Evolutionary conservation across 64 coral and sea anemone species (phyloP).

Genomic region (Cladopsammia gracilis): DNA sequence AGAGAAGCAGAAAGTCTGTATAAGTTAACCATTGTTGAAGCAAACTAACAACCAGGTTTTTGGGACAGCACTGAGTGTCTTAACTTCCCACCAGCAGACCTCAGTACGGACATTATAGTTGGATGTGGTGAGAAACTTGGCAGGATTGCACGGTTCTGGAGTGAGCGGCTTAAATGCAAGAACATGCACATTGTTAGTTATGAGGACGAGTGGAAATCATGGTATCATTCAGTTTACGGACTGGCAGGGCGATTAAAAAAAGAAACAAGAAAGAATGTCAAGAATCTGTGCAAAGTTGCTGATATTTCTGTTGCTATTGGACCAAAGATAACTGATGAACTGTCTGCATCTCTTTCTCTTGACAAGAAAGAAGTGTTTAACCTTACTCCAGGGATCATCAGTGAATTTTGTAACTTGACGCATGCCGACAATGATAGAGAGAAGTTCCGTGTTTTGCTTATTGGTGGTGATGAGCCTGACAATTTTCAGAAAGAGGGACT

Average conservation of each 20-base stretch:
- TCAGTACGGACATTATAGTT: background rate
- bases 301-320: conserved; percentile 10
- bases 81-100: background rate
- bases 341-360: background rate
- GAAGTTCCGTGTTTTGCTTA: background rate
- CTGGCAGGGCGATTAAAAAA: too few relatives aligned
- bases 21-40: background rate
- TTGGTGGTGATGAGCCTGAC: background rate
- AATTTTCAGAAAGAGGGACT: background rate
- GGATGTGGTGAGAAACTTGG: background rate
- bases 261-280: background rate
- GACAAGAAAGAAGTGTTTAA: background rate
- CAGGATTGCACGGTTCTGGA: background rate
- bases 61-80: background rate
- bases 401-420: background rate
- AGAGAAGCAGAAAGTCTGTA: background rate
- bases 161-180: background rate
- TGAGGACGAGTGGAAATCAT: too few relatives aligned
- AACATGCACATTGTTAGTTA: background rate
- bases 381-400: background rate
- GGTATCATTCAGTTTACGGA: too few relatives aligned
- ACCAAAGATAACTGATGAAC: background rate
- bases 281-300: background rate
- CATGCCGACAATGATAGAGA: background rate
- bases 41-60: conserved; percentile 7